Evolutionary conservation across 1,140 invertebrate genomes (phyloP).

Genomic region (Drosophila simulans): DNA sequence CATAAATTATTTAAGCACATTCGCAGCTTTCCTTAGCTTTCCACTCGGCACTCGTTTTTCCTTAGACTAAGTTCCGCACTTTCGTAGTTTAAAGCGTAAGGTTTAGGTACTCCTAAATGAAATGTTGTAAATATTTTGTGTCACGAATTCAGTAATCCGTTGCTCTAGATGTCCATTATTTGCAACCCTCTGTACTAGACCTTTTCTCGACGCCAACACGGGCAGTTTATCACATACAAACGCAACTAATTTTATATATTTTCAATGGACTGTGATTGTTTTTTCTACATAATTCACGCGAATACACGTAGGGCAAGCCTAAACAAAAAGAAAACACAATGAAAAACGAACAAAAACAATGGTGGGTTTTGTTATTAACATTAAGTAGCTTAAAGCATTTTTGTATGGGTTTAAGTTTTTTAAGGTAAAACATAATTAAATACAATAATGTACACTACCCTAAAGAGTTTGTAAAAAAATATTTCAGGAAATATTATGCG

Average conservation of each 20-base stretch:
- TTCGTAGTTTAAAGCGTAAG: conserved; percentile 70
- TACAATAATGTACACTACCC: conserved; percentile 70
- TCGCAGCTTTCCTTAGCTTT: conserved; percentile 48
- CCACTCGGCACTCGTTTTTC: conserved; percentile 40
- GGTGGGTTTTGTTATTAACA: conserved; percentile 75
- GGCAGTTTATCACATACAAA: conserved; percentile 56
- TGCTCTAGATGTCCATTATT: conserved; percentile 42
- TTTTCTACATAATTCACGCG: conserved; percentile 69
- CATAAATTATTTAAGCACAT: conserved; percentile 82
- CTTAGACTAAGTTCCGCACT: conserved; percentile 67
- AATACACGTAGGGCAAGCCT: conserved; percentile 42
- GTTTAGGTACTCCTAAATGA: conserved; percentile 77
- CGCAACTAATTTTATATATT: conserved; percentile 78
- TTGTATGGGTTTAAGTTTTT: conserved; percentile 82
- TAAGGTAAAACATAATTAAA: conserved; percentile 80
- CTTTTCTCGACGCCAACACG: conserved; percentile 42
- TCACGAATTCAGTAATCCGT: conserved; percentile 47
- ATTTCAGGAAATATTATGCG: conserved; percentile 54
- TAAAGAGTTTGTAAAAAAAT: conserved; percentile 39
- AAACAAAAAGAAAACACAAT: conserved; percentile 45
- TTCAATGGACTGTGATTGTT: conserved; percentile 83
- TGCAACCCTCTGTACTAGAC: conserved; percentile 46
- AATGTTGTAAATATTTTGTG: conserved; percentile 75
- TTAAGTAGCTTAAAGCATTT: conserved; percentile 78
- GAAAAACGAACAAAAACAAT: conserved; percentile 52